Evolutionary conservation across 1,140 invertebrate genomes (phyloP).

Genomic region (Amphibalanus amphitrite): DNA sequence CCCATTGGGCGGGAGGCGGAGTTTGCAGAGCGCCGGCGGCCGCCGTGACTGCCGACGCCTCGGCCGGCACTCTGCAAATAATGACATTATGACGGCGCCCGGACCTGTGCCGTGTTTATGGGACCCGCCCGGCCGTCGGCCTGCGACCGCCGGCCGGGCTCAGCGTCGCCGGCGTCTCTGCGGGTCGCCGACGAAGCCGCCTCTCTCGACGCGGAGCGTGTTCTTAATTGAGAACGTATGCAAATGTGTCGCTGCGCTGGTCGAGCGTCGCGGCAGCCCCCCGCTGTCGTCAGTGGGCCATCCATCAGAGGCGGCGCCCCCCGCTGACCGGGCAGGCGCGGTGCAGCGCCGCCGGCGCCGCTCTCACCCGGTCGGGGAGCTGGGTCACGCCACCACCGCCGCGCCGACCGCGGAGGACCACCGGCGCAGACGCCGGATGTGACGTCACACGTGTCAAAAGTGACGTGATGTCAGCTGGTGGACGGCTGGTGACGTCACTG

Average conservation of each 20-base stretch:
- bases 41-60: background rate
- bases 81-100: background rate
- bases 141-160: too few species aligned
- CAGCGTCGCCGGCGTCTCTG: too few species aligned
- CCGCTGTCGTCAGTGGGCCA: background rate
- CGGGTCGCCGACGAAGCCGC: background rate
- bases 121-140: background rate
- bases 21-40: background rate
- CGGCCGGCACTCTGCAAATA: background rate
- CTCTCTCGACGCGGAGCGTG: too few species aligned
- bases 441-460: too few species aligned
- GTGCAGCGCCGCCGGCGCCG: background rate
- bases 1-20: background rate
- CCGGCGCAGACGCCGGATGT: too few species aligned
- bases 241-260: background rate
- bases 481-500: too few species aligned
- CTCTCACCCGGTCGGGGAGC: too few species aligned
- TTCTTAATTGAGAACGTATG: constrained; percentile 2
- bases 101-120: background rate
- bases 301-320: background rate
- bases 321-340: background rate
- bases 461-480: too few species aligned
- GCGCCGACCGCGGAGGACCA: too few species aligned
- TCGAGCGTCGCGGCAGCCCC: too few species aligned
- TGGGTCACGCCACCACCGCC: too few species aligned